Evolutionary conservation across 2,113 vertebrate species (phyloP).

Genomic region (Pampusana beccarii): DNA sequence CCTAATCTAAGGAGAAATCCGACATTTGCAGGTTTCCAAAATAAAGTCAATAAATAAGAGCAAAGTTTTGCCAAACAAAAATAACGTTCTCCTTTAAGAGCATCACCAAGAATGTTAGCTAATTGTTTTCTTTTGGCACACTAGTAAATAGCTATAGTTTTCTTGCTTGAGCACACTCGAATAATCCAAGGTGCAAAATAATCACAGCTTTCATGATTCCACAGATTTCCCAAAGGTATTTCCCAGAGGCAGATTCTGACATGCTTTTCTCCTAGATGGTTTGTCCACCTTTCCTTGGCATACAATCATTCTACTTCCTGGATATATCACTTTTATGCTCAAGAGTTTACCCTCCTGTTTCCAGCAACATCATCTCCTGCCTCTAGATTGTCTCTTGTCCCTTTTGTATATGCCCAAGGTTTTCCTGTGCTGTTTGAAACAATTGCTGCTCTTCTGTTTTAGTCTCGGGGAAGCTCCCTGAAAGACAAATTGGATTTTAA

Average conservation of each 20-base stretch:
- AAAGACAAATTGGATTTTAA: neutral
- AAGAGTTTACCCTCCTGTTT: neutral
- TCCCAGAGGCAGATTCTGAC: neutral
- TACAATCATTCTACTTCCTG: neutral
- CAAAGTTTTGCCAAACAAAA: neutral
- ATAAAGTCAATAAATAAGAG: neutral
- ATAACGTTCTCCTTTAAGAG: neutral
- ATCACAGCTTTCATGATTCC: neutral
- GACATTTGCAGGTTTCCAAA: constrained; percentile 9
- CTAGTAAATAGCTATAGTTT: constrained; percentile 12
- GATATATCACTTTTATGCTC: neutral
- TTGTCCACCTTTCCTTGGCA: neutral
- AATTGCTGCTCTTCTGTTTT: neutral
- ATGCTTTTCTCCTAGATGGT: neutral
- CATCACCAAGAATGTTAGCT: neutral
- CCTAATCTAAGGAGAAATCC: neutral
- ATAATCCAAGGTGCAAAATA: constrained; percentile 20
- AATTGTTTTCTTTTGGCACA: neutral
- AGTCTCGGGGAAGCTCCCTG: neutral
- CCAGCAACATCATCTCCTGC: neutral
- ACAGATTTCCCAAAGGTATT: constrained; percentile 38
- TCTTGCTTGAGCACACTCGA: constrained; percentile 39
- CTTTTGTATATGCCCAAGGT: neutral
- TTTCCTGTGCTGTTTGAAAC: neutral
- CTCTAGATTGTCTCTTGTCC: neutral